Evolutionary conservation across 2,888 invertebrate genomes (phyloP), one percentile per base, ranked within the genome.

Genomic region (Eristalinus sepulchralis): DNA sequence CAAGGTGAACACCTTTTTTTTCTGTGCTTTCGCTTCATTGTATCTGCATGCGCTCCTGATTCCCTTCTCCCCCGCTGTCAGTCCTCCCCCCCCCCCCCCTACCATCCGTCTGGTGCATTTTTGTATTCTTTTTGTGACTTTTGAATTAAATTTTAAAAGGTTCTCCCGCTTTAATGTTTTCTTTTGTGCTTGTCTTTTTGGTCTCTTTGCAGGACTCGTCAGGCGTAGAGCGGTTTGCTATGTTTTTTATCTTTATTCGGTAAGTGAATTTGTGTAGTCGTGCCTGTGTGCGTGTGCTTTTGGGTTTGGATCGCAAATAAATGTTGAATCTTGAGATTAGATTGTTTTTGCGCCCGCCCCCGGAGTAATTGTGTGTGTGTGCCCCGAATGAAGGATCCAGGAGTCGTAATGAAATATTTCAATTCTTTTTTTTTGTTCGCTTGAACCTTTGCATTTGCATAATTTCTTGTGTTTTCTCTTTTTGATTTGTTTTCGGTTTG

Each of bases 1-100:
- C 86, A 86, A 86, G 86, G 86, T 86, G 36, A 86, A 83, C 86
- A 47, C 67, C 78, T 86, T 82, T 82, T 82, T 82, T 77, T 82
- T 36, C 33, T 31, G 31, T 59, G 22, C 4, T 55, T 59, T 39
- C 47, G 47, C n/a, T 47, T 39, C 24, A 39, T 53, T 36, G 64
- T 72, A 57, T 36, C 63, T 31, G 68, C 33, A 47, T 8, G 0
- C 47, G 17, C 20, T 31, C 17, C 53, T 79, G 62, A 34, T 70
- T 34, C 8, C 34, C 4, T 27, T 27, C 34, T n/a, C 4, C 17
- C 47, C 47, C 6, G 8, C 17, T 1, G 4, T 17, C 5, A 2
- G 0, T 6, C n/a, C 4, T n/a, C 6, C 47, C 5, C n/a, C 4
- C 10, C n/a, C 2, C n/a, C 2, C 4, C 5, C 39, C 13, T n/a